A percentile compares a stretch with the other conserved stretches of the same genome.
Conservation (phyloP, 2,888 invertebrate species). For the Thecophora atra region DNA sequence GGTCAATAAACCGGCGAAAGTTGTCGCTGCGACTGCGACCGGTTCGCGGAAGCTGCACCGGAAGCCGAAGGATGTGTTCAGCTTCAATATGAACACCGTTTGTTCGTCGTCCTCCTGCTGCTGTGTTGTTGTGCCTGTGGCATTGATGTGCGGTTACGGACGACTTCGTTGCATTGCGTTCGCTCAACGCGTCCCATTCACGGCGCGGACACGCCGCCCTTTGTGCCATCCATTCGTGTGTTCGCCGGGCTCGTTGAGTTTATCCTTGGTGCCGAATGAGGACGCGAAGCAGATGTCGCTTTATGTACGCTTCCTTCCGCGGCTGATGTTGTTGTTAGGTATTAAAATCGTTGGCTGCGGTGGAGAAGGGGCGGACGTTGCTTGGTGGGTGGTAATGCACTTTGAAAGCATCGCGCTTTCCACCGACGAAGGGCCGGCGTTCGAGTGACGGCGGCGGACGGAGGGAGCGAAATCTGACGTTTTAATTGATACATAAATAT, state of each 20-base stretch:
- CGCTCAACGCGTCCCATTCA: neutral
- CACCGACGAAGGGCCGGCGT: neutral
- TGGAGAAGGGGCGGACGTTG: neutral
- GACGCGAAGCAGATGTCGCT: slow-evolving; percentile 28
- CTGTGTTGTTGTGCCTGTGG: slow-evolving; percentile 1
- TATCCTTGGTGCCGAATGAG: neutral
- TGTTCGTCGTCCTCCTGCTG: neutral
- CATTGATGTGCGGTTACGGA: slow-evolving; percentile 30
- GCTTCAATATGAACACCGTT: neutral
- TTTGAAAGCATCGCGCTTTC: neutral
- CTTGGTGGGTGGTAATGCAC: slow-evolving; percentile 3
- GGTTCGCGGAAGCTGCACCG: too few relatives aligned
- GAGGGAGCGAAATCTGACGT: slow-evolving; percentile 22
- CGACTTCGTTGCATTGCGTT: slow-evolving; percentile 10
- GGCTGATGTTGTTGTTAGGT: slow-evolving; percentile 15
- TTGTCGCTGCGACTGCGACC: too few relatives aligned
- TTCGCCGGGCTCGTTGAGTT: neutral
- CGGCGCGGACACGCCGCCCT: neutral
- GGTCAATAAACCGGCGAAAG: too few relatives aligned
- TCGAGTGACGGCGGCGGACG: neutral
- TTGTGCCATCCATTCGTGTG: slow-evolving; percentile 17
- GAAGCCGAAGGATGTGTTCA: too few relatives aligned
- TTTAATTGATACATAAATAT: slow-evolving; percentile 37
- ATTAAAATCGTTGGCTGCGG: slow-evolving; percentile 31
- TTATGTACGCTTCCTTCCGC: slow-evolving; percentile 29